Conservation (phyloP, 2,888 invertebrate species). For the Drosophila lacicola region DNA sequence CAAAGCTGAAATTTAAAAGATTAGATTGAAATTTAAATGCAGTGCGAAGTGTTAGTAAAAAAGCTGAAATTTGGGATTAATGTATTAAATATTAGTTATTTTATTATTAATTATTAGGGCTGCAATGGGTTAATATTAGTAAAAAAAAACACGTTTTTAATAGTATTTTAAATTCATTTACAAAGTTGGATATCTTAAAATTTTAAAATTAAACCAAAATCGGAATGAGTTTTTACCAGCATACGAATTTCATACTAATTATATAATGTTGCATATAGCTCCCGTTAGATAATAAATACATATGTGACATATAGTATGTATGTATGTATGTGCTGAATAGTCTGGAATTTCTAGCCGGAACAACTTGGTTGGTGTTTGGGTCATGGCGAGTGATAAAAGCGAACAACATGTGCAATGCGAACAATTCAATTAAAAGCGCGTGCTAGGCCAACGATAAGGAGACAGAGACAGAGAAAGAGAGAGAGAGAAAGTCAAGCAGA, state of each 20-base stretch:
- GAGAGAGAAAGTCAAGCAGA: background rate
- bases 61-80: too few relatives aligned
- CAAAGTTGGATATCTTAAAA: background rate
- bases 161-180: too few relatives aligned
- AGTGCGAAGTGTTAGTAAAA: too few relatives aligned
- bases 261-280: slow-evolving; percentile 1
- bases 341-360: slow-evolving; percentile 26
- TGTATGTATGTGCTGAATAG: slow-evolving; percentile 1
- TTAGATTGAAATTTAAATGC: too few relatives aligned
- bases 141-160: too few relatives aligned
- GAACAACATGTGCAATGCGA: slow-evolving; percentile 42
- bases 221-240: background rate
- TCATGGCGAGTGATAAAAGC: slow-evolving; percentile 44
- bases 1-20: too few relatives aligned
- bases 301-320: background rate
- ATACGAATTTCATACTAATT: background rate
- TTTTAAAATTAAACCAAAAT: background rate
- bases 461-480: background rate
- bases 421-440: slow-evolving; percentile 60
- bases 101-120: too few relatives aligned
- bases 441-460: slow-evolving; percentile 33
- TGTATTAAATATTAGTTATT: too few relatives aligned
- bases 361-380: slow-evolving; percentile 29
- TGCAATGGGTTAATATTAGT: too few relatives aligned
- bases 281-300: slow-evolving; percentile 13